phyloP scores from a whole-genome alignment of 2,797 vertebrate genomes.

The Anableps anableps region DNA sequence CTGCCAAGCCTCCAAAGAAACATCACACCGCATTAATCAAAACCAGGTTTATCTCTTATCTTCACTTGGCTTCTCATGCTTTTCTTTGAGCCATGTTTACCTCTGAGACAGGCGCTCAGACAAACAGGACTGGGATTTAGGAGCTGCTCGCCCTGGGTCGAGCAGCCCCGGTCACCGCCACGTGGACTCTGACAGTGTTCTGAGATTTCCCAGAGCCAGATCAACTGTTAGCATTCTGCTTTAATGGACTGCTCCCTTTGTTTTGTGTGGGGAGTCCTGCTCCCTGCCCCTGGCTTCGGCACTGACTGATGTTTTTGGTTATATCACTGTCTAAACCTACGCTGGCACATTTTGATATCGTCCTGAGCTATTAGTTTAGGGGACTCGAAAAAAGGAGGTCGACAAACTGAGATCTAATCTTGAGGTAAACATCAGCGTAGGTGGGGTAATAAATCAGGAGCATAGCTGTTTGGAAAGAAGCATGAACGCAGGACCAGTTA shows the following conservation, averaged over 20 bases:
- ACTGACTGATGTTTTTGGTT: conserved; percentile 58
- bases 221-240: conserved; percentile 69
- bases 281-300: conserved; percentile 43
- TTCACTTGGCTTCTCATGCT: conserved; percentile 50
- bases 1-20: conserved; percentile 56
- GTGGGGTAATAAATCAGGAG: conserved; percentile 61
- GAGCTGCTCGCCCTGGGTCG: conserved; percentile 36
- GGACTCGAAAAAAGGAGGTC: conserved; percentile 31
- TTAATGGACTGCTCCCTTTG: conserved; percentile 65
- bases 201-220: conserved; percentile 73
- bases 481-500: conserved; percentile 13
- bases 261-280: conserved; percentile 40
- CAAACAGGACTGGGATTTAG: conserved; percentile 23
- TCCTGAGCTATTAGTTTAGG: conserved; percentile 61
- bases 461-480: conserved; percentile 56
- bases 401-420: conserved; percentile 55
- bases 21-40: conserved; percentile 37
- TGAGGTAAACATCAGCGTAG: conserved; percentile 67
- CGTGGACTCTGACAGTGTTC: conserved; percentile 66
- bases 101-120: conserved; percentile 27
- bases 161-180: conserved; percentile 29
- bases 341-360: conserved; percentile 71
- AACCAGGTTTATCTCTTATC: conserved; percentile 59
- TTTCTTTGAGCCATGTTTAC: conserved; percentile 65
- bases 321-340: conserved; percentile 66